These are phyloP conservation scores for Dasypus novemcinctus DNA, from an alignment of 2,113 vertebrate species.

Conservation along the genomic window DNA sequence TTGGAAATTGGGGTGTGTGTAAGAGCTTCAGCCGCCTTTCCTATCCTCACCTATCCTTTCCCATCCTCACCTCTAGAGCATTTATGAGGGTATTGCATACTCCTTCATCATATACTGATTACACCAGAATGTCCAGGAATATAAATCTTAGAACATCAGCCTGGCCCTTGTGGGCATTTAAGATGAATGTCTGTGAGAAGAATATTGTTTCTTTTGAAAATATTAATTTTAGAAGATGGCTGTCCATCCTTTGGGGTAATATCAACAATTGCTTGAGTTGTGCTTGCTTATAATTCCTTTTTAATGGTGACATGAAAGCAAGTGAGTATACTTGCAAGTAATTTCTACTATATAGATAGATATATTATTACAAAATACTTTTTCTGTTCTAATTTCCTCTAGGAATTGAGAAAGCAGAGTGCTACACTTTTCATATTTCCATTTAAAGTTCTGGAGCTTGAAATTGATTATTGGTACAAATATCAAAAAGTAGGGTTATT, in stretches of 20 bases:
- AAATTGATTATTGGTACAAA: background rate
- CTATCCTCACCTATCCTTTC: too few relatives aligned
- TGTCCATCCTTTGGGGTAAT: background rate
- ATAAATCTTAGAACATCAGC: background rate
- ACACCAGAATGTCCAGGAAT: conserved; percentile 29
- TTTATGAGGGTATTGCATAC: background rate
- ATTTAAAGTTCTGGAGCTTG: conserved; percentile 7
- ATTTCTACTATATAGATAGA: background rate
- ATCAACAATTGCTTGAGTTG: background rate
- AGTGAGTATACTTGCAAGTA: background rate
- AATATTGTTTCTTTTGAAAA: background rate
- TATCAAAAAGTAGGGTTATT: background rate
- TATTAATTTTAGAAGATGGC: background rate
- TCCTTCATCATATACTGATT: background rate
- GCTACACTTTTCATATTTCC: conserved; percentile 18
- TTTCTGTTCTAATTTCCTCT: background rate
- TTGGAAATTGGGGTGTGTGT: background rate
- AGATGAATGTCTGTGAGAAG: background rate
- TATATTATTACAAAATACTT: conserved; percentile 6
- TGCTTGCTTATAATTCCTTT: background rate
- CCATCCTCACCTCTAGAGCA: background rate
- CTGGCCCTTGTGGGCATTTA: background rate
- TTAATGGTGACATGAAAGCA: background rate
- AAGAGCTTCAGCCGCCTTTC: background rate
- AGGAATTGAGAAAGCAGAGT: background rate